Evolutionary conservation across 2,797 vertebrate genomes (phyloP).

Genomic region (Limosa lapponica): DNA sequence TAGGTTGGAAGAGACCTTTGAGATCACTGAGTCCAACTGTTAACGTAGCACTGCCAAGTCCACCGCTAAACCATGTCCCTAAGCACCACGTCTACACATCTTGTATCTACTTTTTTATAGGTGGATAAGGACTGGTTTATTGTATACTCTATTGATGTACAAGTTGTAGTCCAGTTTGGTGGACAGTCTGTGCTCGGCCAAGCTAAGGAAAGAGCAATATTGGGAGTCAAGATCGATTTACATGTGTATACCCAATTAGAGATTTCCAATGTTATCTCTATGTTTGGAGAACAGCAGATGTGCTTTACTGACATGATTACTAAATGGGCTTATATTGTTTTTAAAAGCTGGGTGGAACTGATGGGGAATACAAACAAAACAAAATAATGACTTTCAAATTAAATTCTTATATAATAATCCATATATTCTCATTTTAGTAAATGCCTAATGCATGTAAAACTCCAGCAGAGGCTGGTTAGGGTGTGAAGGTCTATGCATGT

Average conservation of each 20-base stretch:
- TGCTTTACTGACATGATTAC: not conserved
- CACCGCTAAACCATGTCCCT: not conserved
- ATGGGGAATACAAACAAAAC: not conserved
- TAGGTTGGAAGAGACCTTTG: not conserved
- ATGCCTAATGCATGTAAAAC: not conserved
- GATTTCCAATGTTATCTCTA: not conserved
- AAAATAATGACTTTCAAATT: not conserved
- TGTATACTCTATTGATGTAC: not conserved
- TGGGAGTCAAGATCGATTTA: not conserved
- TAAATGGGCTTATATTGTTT: not conserved
- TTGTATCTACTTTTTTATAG: not conserved
- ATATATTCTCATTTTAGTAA: not conserved
- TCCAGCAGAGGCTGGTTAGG: not conserved
- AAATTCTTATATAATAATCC: not conserved
- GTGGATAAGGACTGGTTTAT: not conserved
- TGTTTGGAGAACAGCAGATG: not conserved
- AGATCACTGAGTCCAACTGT: not conserved
- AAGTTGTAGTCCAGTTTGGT: not conserved
- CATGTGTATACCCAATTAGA: not conserved
- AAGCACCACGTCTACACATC: not conserved
- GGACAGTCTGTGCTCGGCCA: not conserved
- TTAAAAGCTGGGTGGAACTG: not conserved
- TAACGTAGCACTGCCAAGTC: not conserved
- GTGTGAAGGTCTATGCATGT: not conserved
- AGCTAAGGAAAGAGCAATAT: not conserved